Percentiles rank a stretch among this genome's conserved stretches.
phyloP scores from a whole-genome alignment of 2,113 vertebrate genomes.

The Manacus vitellinus region DNA sequence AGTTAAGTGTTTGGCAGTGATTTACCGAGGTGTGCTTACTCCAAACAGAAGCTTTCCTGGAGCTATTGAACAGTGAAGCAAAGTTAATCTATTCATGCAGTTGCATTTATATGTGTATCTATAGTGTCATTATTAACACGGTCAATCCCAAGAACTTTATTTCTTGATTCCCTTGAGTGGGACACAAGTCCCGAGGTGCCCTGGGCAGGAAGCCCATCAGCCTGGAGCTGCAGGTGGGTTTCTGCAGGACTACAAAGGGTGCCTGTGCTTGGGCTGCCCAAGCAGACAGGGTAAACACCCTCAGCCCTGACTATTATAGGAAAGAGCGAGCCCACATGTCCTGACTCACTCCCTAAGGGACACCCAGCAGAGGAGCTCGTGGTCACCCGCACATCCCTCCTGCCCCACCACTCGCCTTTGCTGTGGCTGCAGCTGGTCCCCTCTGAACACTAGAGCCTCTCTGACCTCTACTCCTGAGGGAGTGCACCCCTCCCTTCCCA shows the following conservation, averaged over 20 bases:
- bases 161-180: background rate
- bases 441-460: background rate
- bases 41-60: background rate
- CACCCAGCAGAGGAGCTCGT: background rate
- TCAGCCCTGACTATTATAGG: background rate
- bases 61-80: background rate
- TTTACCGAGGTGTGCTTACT: background rate
- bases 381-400: background rate
- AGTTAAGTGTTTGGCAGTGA: background rate
- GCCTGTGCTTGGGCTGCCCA: background rate
- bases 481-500: background rate
- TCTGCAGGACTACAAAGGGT: background rate
- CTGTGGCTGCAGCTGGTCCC: background rate
- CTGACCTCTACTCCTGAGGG: background rate
- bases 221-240: background rate
- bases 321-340: background rate
- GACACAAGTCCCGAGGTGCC: background rate
- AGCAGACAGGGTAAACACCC: constrained; percentile 22
- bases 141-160: background rate
- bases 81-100: background rate
- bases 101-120: background rate
- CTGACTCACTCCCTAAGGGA: background rate
- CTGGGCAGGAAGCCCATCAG: background rate
- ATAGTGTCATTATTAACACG: background rate
- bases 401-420: background rate